Percentiles rank a stretch among this genome's conserved stretches.
phyloP scores from a whole-genome alignment of 2,797 vertebrate genomes.

The Mormyrus hasselquistii region DNA sequence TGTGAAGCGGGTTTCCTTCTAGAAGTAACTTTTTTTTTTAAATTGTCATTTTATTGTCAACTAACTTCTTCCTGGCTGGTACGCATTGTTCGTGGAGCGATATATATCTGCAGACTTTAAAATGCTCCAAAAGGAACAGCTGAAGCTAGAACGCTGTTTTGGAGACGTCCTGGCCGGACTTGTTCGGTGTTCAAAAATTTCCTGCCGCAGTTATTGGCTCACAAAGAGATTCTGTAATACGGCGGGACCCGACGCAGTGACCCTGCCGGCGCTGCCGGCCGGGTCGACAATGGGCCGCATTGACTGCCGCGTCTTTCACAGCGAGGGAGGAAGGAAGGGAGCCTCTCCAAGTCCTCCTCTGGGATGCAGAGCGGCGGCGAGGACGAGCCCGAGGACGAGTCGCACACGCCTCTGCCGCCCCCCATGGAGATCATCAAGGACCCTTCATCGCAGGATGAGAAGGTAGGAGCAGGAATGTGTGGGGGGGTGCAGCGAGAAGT shows the following conservation, averaged over 20 bases:
- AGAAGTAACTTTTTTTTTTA: not conserved
- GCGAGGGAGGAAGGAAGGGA: conserved; percentile 67
- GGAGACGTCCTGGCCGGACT: not conserved
- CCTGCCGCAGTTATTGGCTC: not conserved
- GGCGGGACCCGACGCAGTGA: not conserved
- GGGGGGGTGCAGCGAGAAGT: not conserved
- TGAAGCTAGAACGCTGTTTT: not conserved
- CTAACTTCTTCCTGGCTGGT: not conserved
- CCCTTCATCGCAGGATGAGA: conserved; percentile 74
- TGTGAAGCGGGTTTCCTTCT: not conserved
- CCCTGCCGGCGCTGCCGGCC: not conserved
- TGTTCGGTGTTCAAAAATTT: not conserved
- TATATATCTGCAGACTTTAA: not conserved
- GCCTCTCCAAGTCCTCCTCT: conserved; percentile 33
- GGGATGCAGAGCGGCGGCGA: conserved; percentile 74
- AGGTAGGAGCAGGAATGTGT: conserved; percentile 51
- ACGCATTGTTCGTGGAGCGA: not conserved
- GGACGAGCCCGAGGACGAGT: conserved; percentile 86
- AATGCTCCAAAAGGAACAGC: not conserved
- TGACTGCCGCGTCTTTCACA: conserved; percentile 43
- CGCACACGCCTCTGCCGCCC: conserved; percentile 79
- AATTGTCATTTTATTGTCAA: not conserved
- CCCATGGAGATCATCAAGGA: conserved; percentile 95
- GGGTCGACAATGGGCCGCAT: not conserved
- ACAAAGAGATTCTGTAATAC: conserved; percentile 20